Conservation (phyloP, 2,797 vertebrate species). For the Epinephelus coioides region DNA sequence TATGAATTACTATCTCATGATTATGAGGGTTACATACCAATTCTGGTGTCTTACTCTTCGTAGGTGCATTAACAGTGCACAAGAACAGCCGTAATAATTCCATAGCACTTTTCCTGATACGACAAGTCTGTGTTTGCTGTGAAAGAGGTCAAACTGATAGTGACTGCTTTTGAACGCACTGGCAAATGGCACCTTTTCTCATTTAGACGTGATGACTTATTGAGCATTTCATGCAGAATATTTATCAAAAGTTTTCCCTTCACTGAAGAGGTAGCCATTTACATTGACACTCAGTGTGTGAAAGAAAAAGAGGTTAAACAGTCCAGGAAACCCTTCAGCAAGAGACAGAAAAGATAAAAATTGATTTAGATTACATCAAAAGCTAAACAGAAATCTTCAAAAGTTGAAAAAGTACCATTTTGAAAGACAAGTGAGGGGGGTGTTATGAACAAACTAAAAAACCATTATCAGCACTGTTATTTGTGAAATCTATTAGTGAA, state of each 20-base stretch:
- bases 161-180: background rate
- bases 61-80: too few relatives aligned
- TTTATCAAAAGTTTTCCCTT: background rate
- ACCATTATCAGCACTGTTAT: background rate
- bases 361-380: background rate
- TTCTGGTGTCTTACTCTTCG: too few relatives aligned
- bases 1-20: too few relatives aligned
- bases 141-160: constrained; percentile 6
- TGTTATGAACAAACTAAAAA: background rate
- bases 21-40: too few relatives aligned
- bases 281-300: background rate
- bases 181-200: background rate
- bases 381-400: background rate
- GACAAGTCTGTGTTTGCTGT: background rate
- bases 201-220: background rate
- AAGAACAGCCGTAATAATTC: background rate
- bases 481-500: background rate
- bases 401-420: background rate
- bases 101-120: background rate
- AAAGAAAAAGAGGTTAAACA: background rate
- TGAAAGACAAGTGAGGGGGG: background rate
- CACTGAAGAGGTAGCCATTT: background rate
- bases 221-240: background rate
- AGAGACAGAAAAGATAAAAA: background rate
- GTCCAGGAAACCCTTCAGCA: background rate